Evolutionary conservation across 37 sponge, comb jelly and placozoan species (phyloP), one percentile per base, ranked within the genome.

Genomic region (Mnemiopsis leidyi): DNA sequence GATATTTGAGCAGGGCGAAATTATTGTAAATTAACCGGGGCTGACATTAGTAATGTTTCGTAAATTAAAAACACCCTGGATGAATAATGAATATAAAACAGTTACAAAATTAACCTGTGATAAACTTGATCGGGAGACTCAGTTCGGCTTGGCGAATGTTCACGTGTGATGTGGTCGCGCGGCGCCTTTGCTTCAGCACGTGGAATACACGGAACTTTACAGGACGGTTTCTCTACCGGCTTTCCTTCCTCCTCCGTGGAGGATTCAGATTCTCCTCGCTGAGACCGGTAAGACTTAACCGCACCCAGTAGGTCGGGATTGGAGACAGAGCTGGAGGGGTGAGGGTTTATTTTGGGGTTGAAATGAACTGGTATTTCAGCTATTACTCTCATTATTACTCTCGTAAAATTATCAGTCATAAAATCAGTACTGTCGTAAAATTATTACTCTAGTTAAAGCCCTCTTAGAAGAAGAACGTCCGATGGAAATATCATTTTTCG

Each of bases 201-300:
- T 18, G 82, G 82, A 20, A 79, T 79, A 33, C 82, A 79, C 37
- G 82, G 82, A 23, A 79, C 82, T 35, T 79, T 79, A 23, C 82
- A 79, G 23, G 82, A 79, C 36, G 82, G 82, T 31, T 79, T 79
- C 82, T 79, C 82, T 0, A 9, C 36, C 1, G 36, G 82, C 34
- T 79, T 79, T 9, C 20, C 36, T 7, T 32, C 82, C 21, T 79
- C 82, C 82, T 32, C 82, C 36, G 9, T 69, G n/a, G 73, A 69
- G n/a, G 73, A 69, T 21, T 69, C 73, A 25, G 73, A 25, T 21
- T 69, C 73, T 28, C 73, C 73, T 69, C 73, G 9, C n/a, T 69
- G 7, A n/a, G 73, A 21, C 1, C 29, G 73, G n/a, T 28, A 69
- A 3, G 73, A 69, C 21, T 69, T 69, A 25, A 69, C 73, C 24